These are phyloP conservation scores for Erinaceus europaeus DNA, from an alignment of 2,113 vertebrate genomes.

Conservation along the genomic window DNA sequence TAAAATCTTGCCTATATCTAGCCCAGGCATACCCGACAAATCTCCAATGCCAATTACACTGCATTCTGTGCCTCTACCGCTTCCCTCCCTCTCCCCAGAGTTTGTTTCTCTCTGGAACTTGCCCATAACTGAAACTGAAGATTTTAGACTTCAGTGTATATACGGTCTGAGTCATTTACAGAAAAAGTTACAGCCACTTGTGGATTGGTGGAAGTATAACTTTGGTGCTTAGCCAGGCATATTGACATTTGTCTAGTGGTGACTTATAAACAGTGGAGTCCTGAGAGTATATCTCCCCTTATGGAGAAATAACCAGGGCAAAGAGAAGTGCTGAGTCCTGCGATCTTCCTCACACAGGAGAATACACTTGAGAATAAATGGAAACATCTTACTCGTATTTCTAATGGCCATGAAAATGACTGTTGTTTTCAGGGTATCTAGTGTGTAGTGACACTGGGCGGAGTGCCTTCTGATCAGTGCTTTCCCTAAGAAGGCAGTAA, in stretches of 20 bases:
- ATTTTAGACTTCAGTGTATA: neutral
- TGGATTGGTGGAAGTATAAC: neutral
- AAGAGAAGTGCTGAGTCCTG: neutral
- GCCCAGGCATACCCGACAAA: neutral
- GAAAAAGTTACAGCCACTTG: neutral
- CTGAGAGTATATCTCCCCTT: neutral
- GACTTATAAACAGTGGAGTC: neutral
- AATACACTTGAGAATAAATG: neutral
- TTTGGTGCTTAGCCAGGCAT: too few species aligned
- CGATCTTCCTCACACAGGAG: neutral
- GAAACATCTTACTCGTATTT: neutral
- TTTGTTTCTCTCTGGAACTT: neutral
- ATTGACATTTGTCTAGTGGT: neutral
- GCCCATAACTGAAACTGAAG: neutral
- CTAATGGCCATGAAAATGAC: too few species aligned
- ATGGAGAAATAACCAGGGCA: neutral
- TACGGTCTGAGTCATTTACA: neutral
- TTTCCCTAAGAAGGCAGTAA: too few species aligned
- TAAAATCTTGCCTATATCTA: neutral
- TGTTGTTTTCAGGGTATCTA: too few species aligned
- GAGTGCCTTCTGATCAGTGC: too few species aligned
- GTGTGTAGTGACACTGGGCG: too few species aligned
- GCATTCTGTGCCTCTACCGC: neutral
- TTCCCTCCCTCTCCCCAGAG: neutral
- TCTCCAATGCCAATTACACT: neutral